Evolutionary conservation across 2,888 invertebrate species (phyloP), one percentile per base, ranked within the genome.

Genomic region (Microplitis deprimator): DNA sequence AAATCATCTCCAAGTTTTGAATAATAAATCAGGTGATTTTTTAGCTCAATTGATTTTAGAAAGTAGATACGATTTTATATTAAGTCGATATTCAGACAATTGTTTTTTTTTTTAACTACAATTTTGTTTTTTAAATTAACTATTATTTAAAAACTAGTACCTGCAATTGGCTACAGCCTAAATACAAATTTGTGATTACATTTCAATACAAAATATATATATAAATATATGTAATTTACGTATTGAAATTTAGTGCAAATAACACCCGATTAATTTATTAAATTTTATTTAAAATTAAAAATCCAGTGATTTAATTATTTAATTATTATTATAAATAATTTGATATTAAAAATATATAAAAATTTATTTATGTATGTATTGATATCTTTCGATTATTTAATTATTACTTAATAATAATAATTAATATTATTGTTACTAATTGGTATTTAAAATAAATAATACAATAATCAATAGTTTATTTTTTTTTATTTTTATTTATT

Each of bases 381-480:
- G 20, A 20, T 20, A 20, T 20, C 20, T 20, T 20, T 20, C 20
- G 20, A 20, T 20, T 20, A 1, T 20, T 20, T 1, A 20, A 4
- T 29, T 29, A 29, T 29, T 29, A 29, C 3, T 29, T 29, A 29
- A 29, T 29, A 29, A 29, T 29, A 29, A 29, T 29, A 29, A 29
- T 29, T 29, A 29, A 29, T 29, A 29, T 4, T 29, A 29, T 29
- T 29, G 29, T 29, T 29, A 29, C 29, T 29, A 29, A 29, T 29
- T 29, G 29, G 29, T 29, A 29, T 29, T 29, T 29, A 29, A 29
- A 29, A 67, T 62, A 76, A 60, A 70, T 60, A 65, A 67, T 77
- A 73, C 29, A 72, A 81, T 81, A 73, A 75, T 83, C 85, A 82
- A 84, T 85, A 85, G 83, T 85, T 85, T 87, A 20, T n/a, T 20